Base-by-base conservation (phyloP, 2,888 invertebrate genomes). In the Cheilosia grossa region DNA sequence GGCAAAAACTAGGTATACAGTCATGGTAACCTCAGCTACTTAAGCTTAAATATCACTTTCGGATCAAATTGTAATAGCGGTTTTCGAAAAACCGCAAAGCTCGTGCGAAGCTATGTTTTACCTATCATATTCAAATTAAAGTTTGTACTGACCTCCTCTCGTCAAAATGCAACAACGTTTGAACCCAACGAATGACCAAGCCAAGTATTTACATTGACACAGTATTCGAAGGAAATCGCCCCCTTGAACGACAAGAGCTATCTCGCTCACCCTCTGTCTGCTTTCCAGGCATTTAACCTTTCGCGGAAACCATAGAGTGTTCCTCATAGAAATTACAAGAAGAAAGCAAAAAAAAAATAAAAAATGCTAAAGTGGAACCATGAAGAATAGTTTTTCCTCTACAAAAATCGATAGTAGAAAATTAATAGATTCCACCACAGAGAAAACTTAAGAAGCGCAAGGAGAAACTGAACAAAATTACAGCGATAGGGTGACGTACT, bases 281-380 rank as follows among this genome's bases (percentile, higher is more conserved):
- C 54, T 61, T 64, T 42, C 54, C 56, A 42, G 42, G 40, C 13
- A 66, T 64, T 59, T 37, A 81, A 81, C 83, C 81, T 81, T 51
- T 75, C 64, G 64, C 66, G 70, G 83, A 85, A 85, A 85, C 83
- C 83, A 81, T 85, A 85, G 47, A 85, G 64, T 66, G 51, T 70
- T 53, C 17, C 56, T 80, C 67, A 83, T 83, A 64, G 80, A 77
- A 85, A 85, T 75, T 75, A 63, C 54, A 66, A 56, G 15, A 78
- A 37, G 4, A 37, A 37, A 4, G 27, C 5, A 7, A 27, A 27
- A 27, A 6, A 27, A 27, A 27, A 27, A 27, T 1, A 6, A 27
- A 27, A 27, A 27, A 27, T 1, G 13, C 4, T 13, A 13, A 63
- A 47, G 81, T 59, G 56, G 59, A 70, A 61, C 74, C 70, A 77